Evolutionary conservation across 2,797 vertebrate species (phyloP).

Genomic region (Crenuchus spilurus): DNA sequence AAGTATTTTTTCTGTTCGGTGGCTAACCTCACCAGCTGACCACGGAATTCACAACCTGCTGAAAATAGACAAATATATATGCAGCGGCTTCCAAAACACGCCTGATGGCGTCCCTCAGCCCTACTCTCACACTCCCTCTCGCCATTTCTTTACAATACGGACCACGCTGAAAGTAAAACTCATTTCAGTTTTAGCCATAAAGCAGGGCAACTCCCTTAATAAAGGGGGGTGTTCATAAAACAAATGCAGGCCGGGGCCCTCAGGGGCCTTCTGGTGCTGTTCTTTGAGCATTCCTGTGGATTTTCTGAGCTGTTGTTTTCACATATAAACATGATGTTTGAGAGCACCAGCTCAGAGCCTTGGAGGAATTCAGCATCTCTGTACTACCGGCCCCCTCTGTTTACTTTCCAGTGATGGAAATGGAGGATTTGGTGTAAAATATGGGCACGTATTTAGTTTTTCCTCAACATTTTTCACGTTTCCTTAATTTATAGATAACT

Average conservation of each 20-base stretch:
- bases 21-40: slow-evolving; percentile 61
- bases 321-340: slow-evolving; percentile 71
- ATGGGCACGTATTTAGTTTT: too few species aligned
- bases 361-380: slow-evolving; percentile 74
- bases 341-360: slow-evolving; percentile 57
- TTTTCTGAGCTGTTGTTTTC: slow-evolving; percentile 71
- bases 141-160: not conserved
- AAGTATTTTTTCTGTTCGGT: slow-evolving; percentile 32
- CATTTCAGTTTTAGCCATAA: not conserved
- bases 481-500: too few species aligned
- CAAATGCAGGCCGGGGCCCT: too few species aligned
- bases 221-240: slow-evolving; percentile 32
- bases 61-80: slow-evolving; percentile 38
- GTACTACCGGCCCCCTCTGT: slow-evolving; percentile 53
- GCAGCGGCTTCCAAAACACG: not conserved
- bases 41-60: slow-evolving; percentile 76
- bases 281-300: slow-evolving; percentile 69
- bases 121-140: not conserved
- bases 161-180: not conserved
- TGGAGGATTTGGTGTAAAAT: too few species aligned
- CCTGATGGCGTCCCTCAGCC: not conserved
- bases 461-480: too few species aligned
- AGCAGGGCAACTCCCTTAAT: slow-evolving; percentile 13
- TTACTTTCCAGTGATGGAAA: too few species aligned
- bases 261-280: not conserved